Evolutionary conservation across 2,113 vertebrate species (phyloP), one percentile per base, ranked within the genome.

Genomic region (Anhinga anhinga): DNA sequence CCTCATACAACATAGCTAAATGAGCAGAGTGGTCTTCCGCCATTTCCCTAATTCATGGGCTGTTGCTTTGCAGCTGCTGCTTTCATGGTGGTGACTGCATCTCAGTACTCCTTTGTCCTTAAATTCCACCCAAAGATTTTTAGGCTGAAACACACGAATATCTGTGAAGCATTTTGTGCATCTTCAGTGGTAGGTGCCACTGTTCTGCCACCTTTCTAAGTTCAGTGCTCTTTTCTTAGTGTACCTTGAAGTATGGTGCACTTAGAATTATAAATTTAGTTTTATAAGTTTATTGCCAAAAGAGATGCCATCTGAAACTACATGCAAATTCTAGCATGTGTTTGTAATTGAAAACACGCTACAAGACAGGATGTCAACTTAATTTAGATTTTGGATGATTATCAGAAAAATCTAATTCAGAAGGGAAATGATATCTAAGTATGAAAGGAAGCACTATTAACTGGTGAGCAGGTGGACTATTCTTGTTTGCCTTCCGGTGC

Each of bases 391-490:
- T 91, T 70, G 27, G 19, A 23, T 91, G 32, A 73, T 93, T 95
- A 74, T 91, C 79, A 88, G 88, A 26, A 77, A 83, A 38, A 2
- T 63, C 89, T 88, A 88, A 83, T 88, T 78, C 74, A 65, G 71
- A 85, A 70, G 42, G 84, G 90, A 94, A 93, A 86, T 88, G 18
- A 29, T 87, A 53, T 30, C 44, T 38, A 82, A 52, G 30, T 85
- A 81, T 84, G 72, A 89, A 91, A 94, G 76, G 72, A 96, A 91
- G 79, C n/a, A 89, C 69, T 96, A 61, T 94, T 95, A 67, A 69
- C 83, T 93, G 49, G 61, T 52, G 44, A 83, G 62, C 91, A 78
- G 67, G 80, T 93, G 74, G 73, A 49, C 85, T 92, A 52, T 88
- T 94, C 65, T 96, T 97, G 25, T 89, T 82, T 0, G 0, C 32